Conservation (phyloP, 37 sponge, comb jelly and placozoan species). For the Halisarca cf. caerulea region DNA sequence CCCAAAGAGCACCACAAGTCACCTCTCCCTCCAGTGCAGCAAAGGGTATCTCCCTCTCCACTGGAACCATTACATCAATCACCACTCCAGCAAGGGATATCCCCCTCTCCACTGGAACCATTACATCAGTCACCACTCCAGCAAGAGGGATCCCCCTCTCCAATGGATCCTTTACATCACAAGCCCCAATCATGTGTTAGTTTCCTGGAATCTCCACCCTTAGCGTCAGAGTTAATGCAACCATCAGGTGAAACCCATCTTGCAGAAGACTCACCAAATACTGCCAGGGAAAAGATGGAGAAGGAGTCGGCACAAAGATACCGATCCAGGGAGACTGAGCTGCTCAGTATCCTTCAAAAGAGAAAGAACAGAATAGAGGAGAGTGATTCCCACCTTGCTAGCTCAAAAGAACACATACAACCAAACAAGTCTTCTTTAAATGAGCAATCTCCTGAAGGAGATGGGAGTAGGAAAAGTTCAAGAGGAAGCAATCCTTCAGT, state of each 20-base stretch:
- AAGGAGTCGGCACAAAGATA: background rate
- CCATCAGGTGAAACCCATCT: too few relatives aligned
- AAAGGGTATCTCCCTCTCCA: background rate
- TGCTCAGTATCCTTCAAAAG: background rate
- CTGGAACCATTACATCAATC: too few relatives aligned
- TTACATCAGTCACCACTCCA: constrained; percentile 11
- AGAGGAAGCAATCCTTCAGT: too few relatives aligned
- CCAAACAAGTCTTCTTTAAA: too few relatives aligned
- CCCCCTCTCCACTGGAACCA: background rate
- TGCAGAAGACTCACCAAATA: background rate
- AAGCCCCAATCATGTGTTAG: too few relatives aligned
- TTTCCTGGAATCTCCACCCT: too few relatives aligned
- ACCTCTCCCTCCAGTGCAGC: constrained; percentile 24
- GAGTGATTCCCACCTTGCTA: too few relatives aligned
- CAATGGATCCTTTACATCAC: too few relatives aligned
- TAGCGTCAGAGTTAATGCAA: too few relatives aligned
- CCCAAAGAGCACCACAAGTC: background rate
- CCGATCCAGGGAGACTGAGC: background rate
- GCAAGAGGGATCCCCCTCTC: background rate
- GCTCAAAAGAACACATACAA: too few relatives aligned
- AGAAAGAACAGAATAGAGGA: background rate
- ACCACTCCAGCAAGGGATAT: constrained; percentile 10
- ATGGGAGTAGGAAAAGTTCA: too few relatives aligned
- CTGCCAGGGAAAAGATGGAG: constrained; percentile 10
- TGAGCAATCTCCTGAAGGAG: too few relatives aligned